Percentiles rank a stretch among this genome's conserved stretches.
phyloP scores from a whole-genome alignment of 2,113 vertebrate genomes.

The Macroglossus sobrinus region DNA sequence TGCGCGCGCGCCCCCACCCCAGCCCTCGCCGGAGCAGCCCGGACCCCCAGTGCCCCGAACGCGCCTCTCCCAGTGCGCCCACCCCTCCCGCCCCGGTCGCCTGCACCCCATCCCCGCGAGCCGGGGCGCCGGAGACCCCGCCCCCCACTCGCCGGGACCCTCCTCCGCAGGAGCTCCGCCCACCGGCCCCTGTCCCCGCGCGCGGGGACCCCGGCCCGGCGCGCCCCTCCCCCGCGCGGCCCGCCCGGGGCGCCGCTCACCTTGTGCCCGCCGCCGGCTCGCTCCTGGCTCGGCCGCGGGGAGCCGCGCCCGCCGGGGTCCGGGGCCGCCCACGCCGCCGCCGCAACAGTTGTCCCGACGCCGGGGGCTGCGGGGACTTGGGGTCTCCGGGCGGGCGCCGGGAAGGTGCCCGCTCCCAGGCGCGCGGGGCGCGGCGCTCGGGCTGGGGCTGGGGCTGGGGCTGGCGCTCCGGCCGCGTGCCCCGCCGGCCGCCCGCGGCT shows the following conservation, averaged over 20 bases:
- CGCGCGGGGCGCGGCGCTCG: constrained; percentile 14
- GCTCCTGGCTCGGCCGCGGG: constrained; percentile 23
- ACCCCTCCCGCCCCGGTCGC: constrained; percentile 78
- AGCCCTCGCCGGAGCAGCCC: not conserved
- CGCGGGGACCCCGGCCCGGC: constrained; percentile 67
- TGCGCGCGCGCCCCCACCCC: not conserved
- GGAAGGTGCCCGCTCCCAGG: not conserved
- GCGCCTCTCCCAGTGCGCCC: constrained; percentile 52
- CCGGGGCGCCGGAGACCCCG: constrained; percentile 77
- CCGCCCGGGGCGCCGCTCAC: constrained; percentile 66
- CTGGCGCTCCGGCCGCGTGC: not conserved
- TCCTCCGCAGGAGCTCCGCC: constrained; percentile 65
- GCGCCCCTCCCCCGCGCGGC: constrained; percentile 90
- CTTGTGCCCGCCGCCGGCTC: constrained; percentile 47
- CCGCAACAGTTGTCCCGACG: constrained; percentile 70
- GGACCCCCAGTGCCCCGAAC: not conserved
- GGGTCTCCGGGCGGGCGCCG: not conserved
- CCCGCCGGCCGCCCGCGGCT: constrained; percentile 6
- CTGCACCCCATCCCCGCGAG: constrained; percentile 72
- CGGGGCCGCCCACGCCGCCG: constrained; percentile 49
- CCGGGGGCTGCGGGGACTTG: constrained; percentile 21
- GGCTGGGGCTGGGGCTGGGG: not conserved
- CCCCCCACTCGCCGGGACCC: constrained; percentile 89
- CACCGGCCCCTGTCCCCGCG: constrained; percentile 2
- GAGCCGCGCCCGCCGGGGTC: constrained; percentile 45